These are phyloP conservation scores for Sander lucioperca DNA, from an alignment of 2,113 vertebrate genomes.

Conservation along the genomic window DNA sequence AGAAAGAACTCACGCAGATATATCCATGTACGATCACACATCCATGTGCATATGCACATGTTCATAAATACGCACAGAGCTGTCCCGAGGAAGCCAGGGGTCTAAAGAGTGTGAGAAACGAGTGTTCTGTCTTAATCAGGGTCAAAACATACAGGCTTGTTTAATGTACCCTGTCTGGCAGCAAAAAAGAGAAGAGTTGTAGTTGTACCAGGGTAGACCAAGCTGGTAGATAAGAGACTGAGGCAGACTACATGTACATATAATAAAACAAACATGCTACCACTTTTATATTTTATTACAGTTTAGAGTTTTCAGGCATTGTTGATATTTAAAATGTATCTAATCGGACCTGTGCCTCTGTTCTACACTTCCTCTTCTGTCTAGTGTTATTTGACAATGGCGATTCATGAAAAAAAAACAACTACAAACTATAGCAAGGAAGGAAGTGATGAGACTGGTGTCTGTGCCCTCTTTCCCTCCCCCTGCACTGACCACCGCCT, in stretches of 20 bases:
- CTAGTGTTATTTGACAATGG: slow-evolving; percentile 79
- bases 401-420: slow-evolving; percentile 58
- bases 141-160: slow-evolving; percentile 60
- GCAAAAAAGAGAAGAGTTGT: slow-evolving; percentile 14
- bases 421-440: slow-evolving; percentile 72
- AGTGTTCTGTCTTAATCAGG: slow-evolving; percentile 51
- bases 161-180: slow-evolving; percentile 46
- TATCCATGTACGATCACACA: background rate
- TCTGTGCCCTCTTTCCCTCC: slow-evolving; percentile 58
- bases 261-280: slow-evolving; percentile 5
- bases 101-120: slow-evolving; percentile 68
- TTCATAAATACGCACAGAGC: background rate
- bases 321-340: slow-evolving; percentile 10
- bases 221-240: slow-evolving; percentile 24
- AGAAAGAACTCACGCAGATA: slow-evolving; percentile 38
- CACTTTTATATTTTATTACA: slow-evolving; percentile 2
- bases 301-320: background rate
- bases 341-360: slow-evolving; percentile 15
- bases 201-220: slow-evolving; percentile 25
- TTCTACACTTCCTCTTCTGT: slow-evolving; percentile 69
- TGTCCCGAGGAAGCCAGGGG: slow-evolving; percentile 56
- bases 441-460: slow-evolving; percentile 84
- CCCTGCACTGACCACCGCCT: slow-evolving; percentile 51
- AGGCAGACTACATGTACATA: background rate
- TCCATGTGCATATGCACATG: slow-evolving; percentile 10